Evolutionary conservation across 2,888 invertebrate genomes (phyloP).

Genomic region (Rhorus exstirpatorius): DNA sequence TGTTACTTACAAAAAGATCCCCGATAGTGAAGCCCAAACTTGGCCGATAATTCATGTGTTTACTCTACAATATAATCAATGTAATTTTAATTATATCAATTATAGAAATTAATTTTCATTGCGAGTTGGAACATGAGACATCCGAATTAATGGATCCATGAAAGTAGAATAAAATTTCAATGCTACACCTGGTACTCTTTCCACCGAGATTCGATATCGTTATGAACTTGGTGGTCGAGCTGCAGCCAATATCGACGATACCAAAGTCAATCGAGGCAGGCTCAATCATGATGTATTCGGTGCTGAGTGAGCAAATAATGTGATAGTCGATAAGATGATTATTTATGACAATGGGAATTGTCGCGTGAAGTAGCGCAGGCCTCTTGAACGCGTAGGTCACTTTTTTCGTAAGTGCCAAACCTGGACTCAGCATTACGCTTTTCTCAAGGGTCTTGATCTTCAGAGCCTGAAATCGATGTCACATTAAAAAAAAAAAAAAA

Average conservation of each 20-base stretch:
- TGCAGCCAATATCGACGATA: constrained; percentile 84
- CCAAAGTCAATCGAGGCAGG: constrained; percentile 85
- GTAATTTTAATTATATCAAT: too few relatives aligned
- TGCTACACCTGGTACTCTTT: constrained; percentile 80
- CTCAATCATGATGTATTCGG: constrained; percentile 77
- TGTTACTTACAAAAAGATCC: too few relatives aligned
- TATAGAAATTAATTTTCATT: too few relatives aligned
- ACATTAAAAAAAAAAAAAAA: not conserved
- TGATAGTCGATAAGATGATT: constrained; percentile 79
- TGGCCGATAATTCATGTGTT: too few relatives aligned
- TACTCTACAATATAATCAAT: too few relatives aligned
- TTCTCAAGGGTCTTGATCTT: constrained; percentile 77
- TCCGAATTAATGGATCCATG: too few relatives aligned
- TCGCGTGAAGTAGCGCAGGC: constrained; percentile 77
- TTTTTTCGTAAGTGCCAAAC: constrained; percentile 82
- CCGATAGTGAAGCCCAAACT: too few relatives aligned
- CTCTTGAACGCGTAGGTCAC: constrained; percentile 82
- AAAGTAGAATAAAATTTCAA: too few relatives aligned
- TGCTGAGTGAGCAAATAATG: constrained; percentile 78
- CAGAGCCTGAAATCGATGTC: too few relatives aligned
- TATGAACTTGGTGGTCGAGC: constrained; percentile 83
- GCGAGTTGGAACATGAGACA: too few relatives aligned
- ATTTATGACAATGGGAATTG: constrained; percentile 84
- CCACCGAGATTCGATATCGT: constrained; percentile 84
- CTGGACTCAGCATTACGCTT: constrained; percentile 81